Evolutionary conservation across 2,888 invertebrate genomes (phyloP).

Genomic region (Ectropis crepuscularia): DNA sequence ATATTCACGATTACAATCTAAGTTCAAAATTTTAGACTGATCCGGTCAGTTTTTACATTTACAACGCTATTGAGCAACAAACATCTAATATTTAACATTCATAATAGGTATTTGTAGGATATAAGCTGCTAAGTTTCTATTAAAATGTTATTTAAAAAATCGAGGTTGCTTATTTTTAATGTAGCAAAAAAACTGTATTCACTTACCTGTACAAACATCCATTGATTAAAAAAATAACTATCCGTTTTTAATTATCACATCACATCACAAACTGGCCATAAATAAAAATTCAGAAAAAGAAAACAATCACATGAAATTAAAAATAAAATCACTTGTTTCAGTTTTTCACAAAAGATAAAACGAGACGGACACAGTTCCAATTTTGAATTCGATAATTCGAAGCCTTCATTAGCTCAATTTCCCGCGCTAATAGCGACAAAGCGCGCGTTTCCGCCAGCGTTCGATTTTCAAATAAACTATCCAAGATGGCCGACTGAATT

Average conservation of each 20-base stretch:
- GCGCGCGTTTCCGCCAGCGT: constrained; percentile 70
- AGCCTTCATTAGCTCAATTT: constrained; percentile 40
- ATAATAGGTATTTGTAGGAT: too few relatives aligned
- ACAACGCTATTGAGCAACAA: too few relatives aligned
- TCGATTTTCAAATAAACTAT: constrained; percentile 79
- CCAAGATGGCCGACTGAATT: constrained; percentile 73
- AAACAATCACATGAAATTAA: background rate
- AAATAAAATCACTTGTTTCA: background rate
- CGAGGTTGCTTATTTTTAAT: too few relatives aligned
- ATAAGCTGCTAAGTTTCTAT: too few relatives aligned
- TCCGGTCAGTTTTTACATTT: too few relatives aligned
- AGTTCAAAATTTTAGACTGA: too few relatives aligned
- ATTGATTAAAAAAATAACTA: constrained; percentile 13
- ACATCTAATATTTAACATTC: too few relatives aligned
- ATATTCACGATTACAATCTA: too few relatives aligned
- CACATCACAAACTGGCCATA: constrained; percentile 4
- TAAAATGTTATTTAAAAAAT: too few relatives aligned
- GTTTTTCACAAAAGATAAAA: background rate
- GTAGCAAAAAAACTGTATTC: background rate
- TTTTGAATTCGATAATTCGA: constrained; percentile 1
- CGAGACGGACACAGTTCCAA: background rate
- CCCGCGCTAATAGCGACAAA: constrained; percentile 53
- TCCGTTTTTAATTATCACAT: constrained; percentile 6
- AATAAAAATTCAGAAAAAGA: background rate
- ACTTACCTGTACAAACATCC: constrained; percentile 17